Evolutionary conservation across 1,140 invertebrate species (phyloP), one percentile per base, ranked within the genome.

Genomic region (Drosophila ercepeae): DNA sequence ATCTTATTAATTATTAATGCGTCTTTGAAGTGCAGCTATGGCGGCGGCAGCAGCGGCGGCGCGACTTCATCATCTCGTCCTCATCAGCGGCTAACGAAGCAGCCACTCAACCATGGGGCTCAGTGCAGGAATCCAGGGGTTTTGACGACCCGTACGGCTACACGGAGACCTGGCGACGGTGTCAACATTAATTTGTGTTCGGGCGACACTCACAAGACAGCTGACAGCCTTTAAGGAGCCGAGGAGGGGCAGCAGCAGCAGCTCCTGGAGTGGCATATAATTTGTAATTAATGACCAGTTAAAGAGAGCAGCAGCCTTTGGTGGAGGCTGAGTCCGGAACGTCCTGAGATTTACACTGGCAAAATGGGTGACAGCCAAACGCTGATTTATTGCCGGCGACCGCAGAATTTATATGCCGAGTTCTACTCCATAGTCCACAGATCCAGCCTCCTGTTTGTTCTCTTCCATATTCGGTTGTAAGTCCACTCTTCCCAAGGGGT

Each of bases 271-370:
- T 70, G 71, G 76, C 81, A 84, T 79, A 86, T 86, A 86, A 84
- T 86, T 86, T 82, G 82, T 86, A 86, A 86, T 86, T 86, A 86
- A 86, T 86, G 82, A 88, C 82, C 73, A 88, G 82, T 88, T 88
- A 86, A 86, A 82, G 78, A 75, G 76, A 50, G 54, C 52, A 50
- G 54, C 52, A 74, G 60, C 39, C 60, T 53, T 74, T 49, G 51
- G 36, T 7, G 36, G n/a, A 16, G 36, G 27, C 42, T 2, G 21
- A 21, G n/a, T 21, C 2, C 21, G 23, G 14, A 53, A 51, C 27
- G 48, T 51, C 44, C 71, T 84, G 73, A 82, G 81, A 84, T 88
- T 84, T 84, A 73, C 81, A 77, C 58, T 67, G 49, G 83, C 77
- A 77, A 75, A 64, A 64, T 49, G 73, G 69, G 64, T 77, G 86